phyloP scores from a whole-genome alignment of 1,140 invertebrate species.

The Diuraphis noxia region DNA sequence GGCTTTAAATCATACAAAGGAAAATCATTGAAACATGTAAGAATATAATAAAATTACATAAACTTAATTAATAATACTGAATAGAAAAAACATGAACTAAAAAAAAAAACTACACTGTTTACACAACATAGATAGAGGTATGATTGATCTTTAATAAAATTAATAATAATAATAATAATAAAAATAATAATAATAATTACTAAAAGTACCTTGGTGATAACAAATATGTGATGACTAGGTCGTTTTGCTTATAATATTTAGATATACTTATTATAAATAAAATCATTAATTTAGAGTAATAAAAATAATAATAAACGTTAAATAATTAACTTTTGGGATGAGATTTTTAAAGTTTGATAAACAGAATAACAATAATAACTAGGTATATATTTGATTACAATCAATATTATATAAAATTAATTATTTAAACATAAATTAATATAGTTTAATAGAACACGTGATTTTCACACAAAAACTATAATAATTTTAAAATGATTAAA shows the following conservation, averaged over 20 bases:
- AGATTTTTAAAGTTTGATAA: conserved; percentile 27
- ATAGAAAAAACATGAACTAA: conserved; percentile 20
- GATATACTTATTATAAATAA: background rate
- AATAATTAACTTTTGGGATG: background rate
- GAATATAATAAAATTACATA: conserved; percentile 11
- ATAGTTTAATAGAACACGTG: background rate
- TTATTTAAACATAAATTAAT: conserved; percentile 30
- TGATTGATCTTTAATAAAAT: background rate
- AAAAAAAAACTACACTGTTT: background rate
- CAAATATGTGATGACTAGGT: conserved; percentile 21
- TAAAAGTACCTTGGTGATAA: background rate
- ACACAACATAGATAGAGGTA: conserved; percentile 17
- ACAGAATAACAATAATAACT: conserved; percentile 22
- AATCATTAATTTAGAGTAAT: background rate
- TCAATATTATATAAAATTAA: background rate
- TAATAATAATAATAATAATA: conserved; percentile 9
- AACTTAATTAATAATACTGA: conserved; percentile 48
- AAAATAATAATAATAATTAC: background rate
- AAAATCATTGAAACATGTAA: background rate
- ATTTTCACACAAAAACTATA: background rate
- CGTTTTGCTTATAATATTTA: background rate
- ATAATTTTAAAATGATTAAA: conserved; percentile 18
- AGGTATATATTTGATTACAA: conserved; percentile 11
- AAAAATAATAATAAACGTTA: background rate
- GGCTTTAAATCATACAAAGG: background rate